A percentile compares a stretch with the other conserved stretches of the same genome.
phyloP scores from a whole-genome alignment of 2,113 vertebrate species.

The Oenanthe melanoleuca region DNA sequence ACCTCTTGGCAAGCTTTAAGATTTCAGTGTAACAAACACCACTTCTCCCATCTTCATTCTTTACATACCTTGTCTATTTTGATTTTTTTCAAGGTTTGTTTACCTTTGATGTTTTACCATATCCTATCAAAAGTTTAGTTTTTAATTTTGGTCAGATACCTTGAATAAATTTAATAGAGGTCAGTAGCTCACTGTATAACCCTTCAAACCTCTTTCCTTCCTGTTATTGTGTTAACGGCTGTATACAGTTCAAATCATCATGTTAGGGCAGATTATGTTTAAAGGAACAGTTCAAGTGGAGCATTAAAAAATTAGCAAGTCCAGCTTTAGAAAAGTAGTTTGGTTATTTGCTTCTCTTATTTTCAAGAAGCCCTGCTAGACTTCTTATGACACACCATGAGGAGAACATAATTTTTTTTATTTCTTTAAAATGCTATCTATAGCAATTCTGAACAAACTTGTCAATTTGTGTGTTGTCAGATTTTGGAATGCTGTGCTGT shows the following conservation, averaged over 20 bases:
- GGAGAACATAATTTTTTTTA: accelerated
- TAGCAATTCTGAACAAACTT: not conserved
- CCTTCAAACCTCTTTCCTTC: not conserved
- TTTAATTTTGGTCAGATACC: not conserved
- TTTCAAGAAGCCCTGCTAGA: not conserved
- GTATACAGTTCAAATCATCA: not conserved
- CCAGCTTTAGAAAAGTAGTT: not conserved
- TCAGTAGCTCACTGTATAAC: not conserved
- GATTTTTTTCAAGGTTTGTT: not conserved
- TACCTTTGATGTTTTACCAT: not conserved
- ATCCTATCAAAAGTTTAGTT: not conserved
- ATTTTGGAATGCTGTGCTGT: not conserved
- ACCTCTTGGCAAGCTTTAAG: not conserved
- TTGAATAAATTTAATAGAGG: not conserved
- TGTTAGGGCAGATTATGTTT: not conserved
- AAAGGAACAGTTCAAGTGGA: not conserved
- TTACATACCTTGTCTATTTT: not conserved
- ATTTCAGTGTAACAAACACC: not conserved
- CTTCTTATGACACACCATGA: not conserved
- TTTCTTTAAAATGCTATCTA: not conserved
- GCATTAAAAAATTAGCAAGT: not conserved
- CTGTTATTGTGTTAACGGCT: not conserved
- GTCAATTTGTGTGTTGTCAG: accelerated
- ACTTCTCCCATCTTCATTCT: not conserved
- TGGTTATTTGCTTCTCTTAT: not conserved